Evolutionary conservation across 2,888 invertebrate genomes (phyloP), one percentile per base, ranked within the genome.

Genomic region (Seira ritae): DNA sequence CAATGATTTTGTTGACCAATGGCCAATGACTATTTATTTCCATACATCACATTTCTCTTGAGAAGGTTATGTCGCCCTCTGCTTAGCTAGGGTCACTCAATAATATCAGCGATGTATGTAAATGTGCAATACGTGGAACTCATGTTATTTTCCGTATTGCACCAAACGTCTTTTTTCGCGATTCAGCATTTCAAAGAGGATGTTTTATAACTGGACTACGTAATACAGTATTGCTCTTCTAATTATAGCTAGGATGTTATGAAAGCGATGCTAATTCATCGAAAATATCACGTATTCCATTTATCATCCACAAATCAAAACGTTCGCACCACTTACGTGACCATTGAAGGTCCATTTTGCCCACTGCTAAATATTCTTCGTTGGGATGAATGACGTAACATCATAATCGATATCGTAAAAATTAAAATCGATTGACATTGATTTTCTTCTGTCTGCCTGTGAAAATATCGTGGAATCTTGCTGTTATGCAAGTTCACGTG

Each of bases 1-100:
- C 60, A 60, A 60, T 60, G 60, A 60, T 12, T 60, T 8, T n/a
- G 60, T 60, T 60, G 60, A 60, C 17, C 60, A 60, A 15, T 60
- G 60, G n/a, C 17, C 60, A 60, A 17, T 60, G 42, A 12, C 42
- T n/a, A 60, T 60, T 60, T 60, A 10, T n/a, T 10, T 60, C 60
- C 3, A 15, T 60, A n/a, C 17, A 15, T 60, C 60, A 60, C 60
- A 60, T 60, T 60, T 60, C 60, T 60, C 60, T 60, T 15, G 60
- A 60, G 60, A 60, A 60, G 60, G 60, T 60, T 60, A 60, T 15
- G 17, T 60, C n/a, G n/a, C 6, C 12, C 60, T 60, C 60, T n/a
- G 8, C 17, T n/a, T 6, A 60, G 17, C 60, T 60, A n/a, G 60
- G 60, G 60, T 60, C 17, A 60, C 17, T 60, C n/a, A n/a, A n/a